These are phyloP conservation scores for Zaprionus ghesquierei DNA, from an alignment of 1,140 invertebrate species.

Conservation along the genomic window DNA sequence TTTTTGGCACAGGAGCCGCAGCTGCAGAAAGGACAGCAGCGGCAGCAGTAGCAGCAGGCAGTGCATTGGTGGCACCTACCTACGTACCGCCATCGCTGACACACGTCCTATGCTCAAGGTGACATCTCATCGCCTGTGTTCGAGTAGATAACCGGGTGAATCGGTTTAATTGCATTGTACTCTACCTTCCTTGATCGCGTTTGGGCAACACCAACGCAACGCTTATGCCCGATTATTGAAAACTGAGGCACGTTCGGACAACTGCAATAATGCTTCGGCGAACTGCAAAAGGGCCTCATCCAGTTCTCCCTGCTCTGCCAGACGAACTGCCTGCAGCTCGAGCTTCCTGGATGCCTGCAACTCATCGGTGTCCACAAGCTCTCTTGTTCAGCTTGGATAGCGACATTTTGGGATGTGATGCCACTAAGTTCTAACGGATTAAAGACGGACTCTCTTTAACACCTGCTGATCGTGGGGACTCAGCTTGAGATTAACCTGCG, in stretches of 20 bases:
- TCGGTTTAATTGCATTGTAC: too few relatives aligned
- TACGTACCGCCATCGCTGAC: too few relatives aligned
- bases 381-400: too few relatives aligned
- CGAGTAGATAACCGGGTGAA: too few relatives aligned
- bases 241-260: slow-evolving; percentile 85
- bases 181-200: slow-evolving; percentile 86
- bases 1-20: slow-evolving; percentile 57
- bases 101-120: too few relatives aligned
- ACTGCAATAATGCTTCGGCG: slow-evolving; percentile 85
- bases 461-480: slow-evolving; percentile 83
- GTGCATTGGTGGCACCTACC: too few relatives aligned
- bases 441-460: slow-evolving; percentile 83
- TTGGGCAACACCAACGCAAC: slow-evolving; percentile 87
- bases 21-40: slow-evolving; percentile 42
- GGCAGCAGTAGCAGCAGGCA: slow-evolving; percentile 2
- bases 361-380: too few relatives aligned
- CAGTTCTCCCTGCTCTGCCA: slow-evolving; percentile 86
- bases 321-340: too few relatives aligned
- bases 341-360: too few relatives aligned
- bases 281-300: slow-evolving; percentile 86
- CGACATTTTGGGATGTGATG: too few relatives aligned
- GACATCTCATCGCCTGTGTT: too few relatives aligned
- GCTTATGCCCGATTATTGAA: slow-evolving; percentile 93
- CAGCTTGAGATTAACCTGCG: slow-evolving; percentile 62
- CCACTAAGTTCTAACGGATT: too few relatives aligned